phyloP scores from a whole-genome alignment of 1,140 invertebrate species.

The Cotesia vestalis region DNA sequence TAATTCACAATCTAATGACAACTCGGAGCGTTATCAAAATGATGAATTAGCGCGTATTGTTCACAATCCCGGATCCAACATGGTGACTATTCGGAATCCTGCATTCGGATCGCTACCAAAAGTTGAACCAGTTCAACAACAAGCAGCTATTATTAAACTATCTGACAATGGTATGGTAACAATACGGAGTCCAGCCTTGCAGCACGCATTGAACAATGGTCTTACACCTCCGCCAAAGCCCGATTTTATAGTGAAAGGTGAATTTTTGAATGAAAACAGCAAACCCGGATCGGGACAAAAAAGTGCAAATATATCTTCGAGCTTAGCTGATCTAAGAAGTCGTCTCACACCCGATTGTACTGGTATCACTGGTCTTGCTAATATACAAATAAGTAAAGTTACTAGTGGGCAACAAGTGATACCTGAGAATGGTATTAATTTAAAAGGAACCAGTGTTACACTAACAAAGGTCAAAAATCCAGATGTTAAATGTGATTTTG shows the following conservation, averaged over 20 bases:
- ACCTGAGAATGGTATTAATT: slow-evolving; percentile 62
- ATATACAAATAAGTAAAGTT: slow-evolving; percentile 64
- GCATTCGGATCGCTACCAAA: slow-evolving; percentile 70
- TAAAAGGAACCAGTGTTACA: slow-evolving; percentile 62
- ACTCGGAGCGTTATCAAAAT: slow-evolving; percentile 36
- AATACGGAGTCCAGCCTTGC: slow-evolving; percentile 76
- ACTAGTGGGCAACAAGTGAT: slow-evolving; percentile 59
- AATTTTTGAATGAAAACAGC: slow-evolving; percentile 37
- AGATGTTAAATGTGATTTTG: slow-evolving; percentile 10
- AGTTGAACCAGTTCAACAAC: slow-evolving; percentile 60
- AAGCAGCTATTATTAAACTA: slow-evolving; percentile 75
- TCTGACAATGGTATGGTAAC: slow-evolving; percentile 81
- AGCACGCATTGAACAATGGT: slow-evolving; percentile 64
- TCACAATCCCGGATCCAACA: slow-evolving; percentile 69
- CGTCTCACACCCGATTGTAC: slow-evolving; percentile 54
- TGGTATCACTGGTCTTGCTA: slow-evolving; percentile 54
- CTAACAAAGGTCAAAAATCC: slow-evolving; percentile 58
- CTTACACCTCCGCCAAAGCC: slow-evolving; percentile 59
- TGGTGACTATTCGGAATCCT: slow-evolving; percentile 80
- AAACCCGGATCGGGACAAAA: slow-evolving; percentile 40
- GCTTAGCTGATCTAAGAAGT: slow-evolving; percentile 55
- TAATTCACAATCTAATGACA: slow-evolving; percentile 20
- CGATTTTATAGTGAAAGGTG: slow-evolving; percentile 62
- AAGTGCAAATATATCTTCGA: slow-evolving; percentile 50
- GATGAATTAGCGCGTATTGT: slow-evolving; percentile 58